Conservation (phyloP, 2,113 vertebrate species). For the Paralichthys olivaceus region DNA sequence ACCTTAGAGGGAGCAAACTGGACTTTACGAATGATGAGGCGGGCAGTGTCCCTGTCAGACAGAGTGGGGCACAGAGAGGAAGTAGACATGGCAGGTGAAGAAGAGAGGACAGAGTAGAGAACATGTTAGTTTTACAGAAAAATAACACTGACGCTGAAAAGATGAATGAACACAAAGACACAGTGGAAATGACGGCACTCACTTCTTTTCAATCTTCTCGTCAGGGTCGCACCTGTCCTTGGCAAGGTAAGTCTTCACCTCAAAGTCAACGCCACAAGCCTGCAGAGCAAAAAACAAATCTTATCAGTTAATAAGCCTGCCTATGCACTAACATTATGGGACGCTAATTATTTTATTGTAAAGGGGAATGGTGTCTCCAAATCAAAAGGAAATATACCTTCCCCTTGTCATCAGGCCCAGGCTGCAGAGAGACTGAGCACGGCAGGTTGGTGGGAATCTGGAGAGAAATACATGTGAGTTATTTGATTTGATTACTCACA, state of each 20-base stretch:
- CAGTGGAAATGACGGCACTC: slow-evolving; percentile 13
- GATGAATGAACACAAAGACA: no score
- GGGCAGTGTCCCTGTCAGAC: slow-evolving; percentile 85
- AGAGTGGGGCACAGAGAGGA: not conserved
- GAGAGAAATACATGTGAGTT: not conserved
- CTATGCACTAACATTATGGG: not conserved
- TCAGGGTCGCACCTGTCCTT: slow-evolving; percentile 83
- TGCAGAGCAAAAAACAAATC: slow-evolving; percentile 58
- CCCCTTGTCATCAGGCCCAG: slow-evolving; percentile 79
- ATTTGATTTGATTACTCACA: not conserved
- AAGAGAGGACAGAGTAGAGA: not conserved
- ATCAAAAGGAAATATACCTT: slow-evolving; percentile 67
- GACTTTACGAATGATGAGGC: slow-evolving; percentile 90
- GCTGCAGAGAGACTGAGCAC: slow-evolving; percentile 83
- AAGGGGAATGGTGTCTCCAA: not conserved
- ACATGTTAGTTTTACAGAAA: not conserved
- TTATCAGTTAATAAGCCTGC: not conserved
- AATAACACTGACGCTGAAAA: not conserved
- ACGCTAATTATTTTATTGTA: not conserved
- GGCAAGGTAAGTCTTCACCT: slow-evolving; percentile 90
- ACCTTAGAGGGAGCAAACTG: slow-evolving; percentile 85
- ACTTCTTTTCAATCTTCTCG: slow-evolving; percentile 93
- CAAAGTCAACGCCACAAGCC: slow-evolving; percentile 93
- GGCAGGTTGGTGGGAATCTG: slow-evolving; percentile 82
- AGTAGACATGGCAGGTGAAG: no score